Conservation (phyloP, 2,888 invertebrate species). For the Eilema depressum region DNA sequence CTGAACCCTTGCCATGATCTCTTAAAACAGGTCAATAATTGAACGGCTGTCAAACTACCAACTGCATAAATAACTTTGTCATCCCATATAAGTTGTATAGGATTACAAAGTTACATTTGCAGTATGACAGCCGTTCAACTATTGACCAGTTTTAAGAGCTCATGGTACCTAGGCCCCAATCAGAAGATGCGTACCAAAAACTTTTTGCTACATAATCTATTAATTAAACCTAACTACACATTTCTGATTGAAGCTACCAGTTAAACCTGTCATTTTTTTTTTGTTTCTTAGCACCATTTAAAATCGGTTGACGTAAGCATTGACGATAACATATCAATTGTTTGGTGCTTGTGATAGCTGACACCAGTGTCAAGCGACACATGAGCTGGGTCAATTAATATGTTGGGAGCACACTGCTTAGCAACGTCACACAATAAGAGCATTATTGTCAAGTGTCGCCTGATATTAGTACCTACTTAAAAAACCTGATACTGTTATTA, state of each 20-base stretch:
- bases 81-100: no score
- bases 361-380: slow-evolving; percentile 57
- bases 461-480: slow-evolving; percentile 6
- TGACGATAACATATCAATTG: slow-evolving; percentile 50
- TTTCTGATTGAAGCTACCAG: neutral
- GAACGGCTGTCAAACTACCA: no score
- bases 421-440: slow-evolving; percentile 18
- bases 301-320: slow-evolving; percentile 44
- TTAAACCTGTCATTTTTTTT: neutral
- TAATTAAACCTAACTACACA: neutral
- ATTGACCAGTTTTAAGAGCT: no score
- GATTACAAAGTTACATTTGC: no score
- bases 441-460: slow-evolving; percentile 9
- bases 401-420: slow-evolving; percentile 11
- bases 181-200: no score
- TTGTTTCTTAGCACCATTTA: slow-evolving; percentile 14
- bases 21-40: no score
- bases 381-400: slow-evolving; percentile 35
- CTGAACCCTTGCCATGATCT: no score
- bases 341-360: slow-evolving; percentile 50
- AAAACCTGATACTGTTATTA: neutral
- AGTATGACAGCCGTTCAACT: no score
- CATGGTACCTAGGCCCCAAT: no score
- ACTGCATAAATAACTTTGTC: no score
- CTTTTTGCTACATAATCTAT: neutral